Conservation (phyloP, 2,113 vertebrate genomes). For the Andinoacara biseriatus region DNA sequence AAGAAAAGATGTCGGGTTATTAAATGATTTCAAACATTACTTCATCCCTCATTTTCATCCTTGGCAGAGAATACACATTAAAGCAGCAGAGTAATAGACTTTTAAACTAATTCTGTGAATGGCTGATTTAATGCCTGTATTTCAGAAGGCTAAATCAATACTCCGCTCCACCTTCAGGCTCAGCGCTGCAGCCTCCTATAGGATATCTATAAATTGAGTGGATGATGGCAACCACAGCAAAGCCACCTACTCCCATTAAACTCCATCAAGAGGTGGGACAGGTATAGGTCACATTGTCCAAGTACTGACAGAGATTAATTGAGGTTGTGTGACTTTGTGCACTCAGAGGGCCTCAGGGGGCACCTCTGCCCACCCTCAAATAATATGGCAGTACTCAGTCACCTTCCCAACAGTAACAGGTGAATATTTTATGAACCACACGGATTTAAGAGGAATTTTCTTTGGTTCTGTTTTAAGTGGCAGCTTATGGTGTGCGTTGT, state of each 20-base stretch:
- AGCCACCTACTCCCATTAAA: slow-evolving; percentile 58
- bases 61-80: not conserved
- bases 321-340: slow-evolving; percentile 53
- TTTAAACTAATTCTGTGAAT: slow-evolving; percentile 51
- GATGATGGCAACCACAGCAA: slow-evolving; percentile 49
- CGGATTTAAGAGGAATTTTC: slow-evolving; percentile 46
- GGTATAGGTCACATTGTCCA: slow-evolving; percentile 70
- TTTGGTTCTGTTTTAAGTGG: not conserved
- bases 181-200: slow-evolving; percentile 34
- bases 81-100: slow-evolving; percentile 44
- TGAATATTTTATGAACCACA: slow-evolving; percentile 73
- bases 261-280: slow-evolving; percentile 61
- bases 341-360: slow-evolving; percentile 3
- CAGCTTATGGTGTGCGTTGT: slow-evolving; percentile 34
- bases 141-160: slow-evolving; percentile 55
- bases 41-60: slow-evolving; percentile 33
- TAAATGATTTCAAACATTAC: slow-evolving; percentile 50
- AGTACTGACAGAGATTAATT: slow-evolving; percentile 71
- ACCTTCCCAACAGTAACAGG: slow-evolving; percentile 53
- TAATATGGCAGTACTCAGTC: slow-evolving; percentile 43
- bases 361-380: slow-evolving; percentile 38
- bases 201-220: slow-evolving; percentile 72
- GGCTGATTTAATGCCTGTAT: slow-evolving; percentile 55
- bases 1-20: slow-evolving; percentile 12
- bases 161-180: slow-evolving; percentile 38